Conservation (phyloP, 2,797 vertebrate genomes). For the Hylomyscus alleni region DNA sequence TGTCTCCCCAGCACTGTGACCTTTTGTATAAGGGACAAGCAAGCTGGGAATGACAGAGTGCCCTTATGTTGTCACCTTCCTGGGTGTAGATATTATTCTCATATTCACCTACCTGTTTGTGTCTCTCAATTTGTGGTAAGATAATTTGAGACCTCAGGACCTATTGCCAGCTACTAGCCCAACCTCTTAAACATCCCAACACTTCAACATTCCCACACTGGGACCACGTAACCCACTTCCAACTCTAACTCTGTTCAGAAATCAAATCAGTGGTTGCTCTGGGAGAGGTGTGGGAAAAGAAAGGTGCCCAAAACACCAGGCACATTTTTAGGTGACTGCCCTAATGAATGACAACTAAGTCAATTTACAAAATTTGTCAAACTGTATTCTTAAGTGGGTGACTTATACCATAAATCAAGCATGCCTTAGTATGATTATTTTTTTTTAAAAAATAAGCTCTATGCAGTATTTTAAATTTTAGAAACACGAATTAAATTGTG, state of each 20-base stretch:
- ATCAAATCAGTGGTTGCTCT: neutral
- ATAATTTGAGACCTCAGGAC: neutral
- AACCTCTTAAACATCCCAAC: neutral
- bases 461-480: neutral
- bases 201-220: neutral
- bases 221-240: neutral
- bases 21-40: neutral
- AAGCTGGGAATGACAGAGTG: neutral
- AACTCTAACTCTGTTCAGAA: neutral
- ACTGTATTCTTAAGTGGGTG: neutral
- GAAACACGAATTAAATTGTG: neutral
- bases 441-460: neutral
- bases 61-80: neutral
- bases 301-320: neutral
- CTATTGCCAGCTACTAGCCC: neutral
- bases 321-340: neutral
- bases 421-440: neutral
- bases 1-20: neutral
- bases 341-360: neutral
- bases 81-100: constrained; percentile 16
- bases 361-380: constrained; percentile 20
- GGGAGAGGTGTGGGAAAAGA: neutral
- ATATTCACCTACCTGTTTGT: neutral
- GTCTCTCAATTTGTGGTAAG: neutral
- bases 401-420: neutral